These are phyloP conservation scores for Clusia tigrina DNA, from an alignment of 2,888 invertebrate genomes.

Conservation along the genomic window DNA sequence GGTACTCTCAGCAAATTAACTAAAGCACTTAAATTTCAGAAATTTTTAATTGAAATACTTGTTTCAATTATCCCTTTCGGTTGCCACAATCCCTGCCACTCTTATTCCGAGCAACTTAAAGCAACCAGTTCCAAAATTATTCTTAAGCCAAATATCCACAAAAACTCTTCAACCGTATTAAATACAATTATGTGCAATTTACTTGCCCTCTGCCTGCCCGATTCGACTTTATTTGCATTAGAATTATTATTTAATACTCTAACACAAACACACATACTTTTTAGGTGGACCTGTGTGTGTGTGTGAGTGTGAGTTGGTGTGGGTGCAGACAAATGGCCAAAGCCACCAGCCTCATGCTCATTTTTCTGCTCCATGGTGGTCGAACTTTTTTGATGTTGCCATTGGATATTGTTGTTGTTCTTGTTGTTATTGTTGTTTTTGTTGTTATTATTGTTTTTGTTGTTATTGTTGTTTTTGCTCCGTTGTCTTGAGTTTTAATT, in stretches of 20 bases:
- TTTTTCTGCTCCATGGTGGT: no score
- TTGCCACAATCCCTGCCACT: no score
- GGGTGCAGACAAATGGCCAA: no score
- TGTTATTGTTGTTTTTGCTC: background rate
- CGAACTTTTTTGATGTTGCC: no score
- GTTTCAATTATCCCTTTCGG: no score
- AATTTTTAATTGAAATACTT: no score
- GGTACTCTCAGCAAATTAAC: no score
- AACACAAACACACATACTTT: background rate
- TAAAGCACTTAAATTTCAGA: no score
- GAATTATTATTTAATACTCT: background rate
- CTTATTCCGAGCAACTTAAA: background rate
- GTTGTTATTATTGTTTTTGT: background rate
- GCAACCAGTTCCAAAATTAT: background rate
- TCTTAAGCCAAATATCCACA: background rate
- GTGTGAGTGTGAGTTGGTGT: no score
- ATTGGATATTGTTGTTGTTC: no score
- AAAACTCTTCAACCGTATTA: background rate
- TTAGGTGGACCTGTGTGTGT: no score
- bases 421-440: background rate
- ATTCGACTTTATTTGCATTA: slow-evolving; percentile 1
- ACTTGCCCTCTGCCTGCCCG: background rate
- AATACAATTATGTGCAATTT: background rate
- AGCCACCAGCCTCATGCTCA: no score
- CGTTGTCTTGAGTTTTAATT: background rate